phyloP scores from a whole-genome alignment of 2,888 invertebrate species.

The Mesochorus sp. region DNA sequence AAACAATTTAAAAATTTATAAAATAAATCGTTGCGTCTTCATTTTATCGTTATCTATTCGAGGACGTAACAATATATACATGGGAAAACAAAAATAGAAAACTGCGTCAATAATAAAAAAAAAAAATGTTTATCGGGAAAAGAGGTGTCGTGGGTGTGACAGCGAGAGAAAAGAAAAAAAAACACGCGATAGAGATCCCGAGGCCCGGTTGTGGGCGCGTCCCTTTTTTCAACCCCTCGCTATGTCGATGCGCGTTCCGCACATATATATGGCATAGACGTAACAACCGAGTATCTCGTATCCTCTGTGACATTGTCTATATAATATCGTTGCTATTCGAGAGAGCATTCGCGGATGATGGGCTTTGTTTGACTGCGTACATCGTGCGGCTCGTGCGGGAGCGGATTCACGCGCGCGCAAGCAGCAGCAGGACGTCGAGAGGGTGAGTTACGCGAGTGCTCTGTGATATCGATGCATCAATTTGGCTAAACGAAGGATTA shows the following conservation, averaged over 20 bases:
- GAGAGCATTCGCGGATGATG: slow-evolving; percentile 12
- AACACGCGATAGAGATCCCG: slow-evolving; percentile 19
- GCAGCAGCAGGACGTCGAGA: slow-evolving; percentile 72
- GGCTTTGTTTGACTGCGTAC: slow-evolving; percentile 27
- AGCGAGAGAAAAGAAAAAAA: slow-evolving; percentile 44
- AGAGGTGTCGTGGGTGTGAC: slow-evolving; percentile 15
- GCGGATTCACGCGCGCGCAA: too few species aligned
- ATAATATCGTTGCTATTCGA: slow-evolving; percentile 52
- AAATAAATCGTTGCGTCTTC: too few species aligned
- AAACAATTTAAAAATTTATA: too few species aligned
- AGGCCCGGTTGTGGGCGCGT: slow-evolving; percentile 28
- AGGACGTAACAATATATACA: too few species aligned
- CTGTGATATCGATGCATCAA: slow-evolving; percentile 82
- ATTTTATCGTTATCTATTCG: too few species aligned
- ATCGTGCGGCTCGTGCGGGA: slow-evolving; percentile 31
- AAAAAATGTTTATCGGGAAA: too few species aligned
- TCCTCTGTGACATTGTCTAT: slow-evolving; percentile 49
- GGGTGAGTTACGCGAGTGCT: slow-evolving; percentile 81
- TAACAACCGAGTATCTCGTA: slow-evolving; percentile 40
- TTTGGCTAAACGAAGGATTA: slow-evolving; percentile 83
- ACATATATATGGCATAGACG: slow-evolving; percentile 34
- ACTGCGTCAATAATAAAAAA: background rate
- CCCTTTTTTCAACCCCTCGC: slow-evolving; percentile 48
- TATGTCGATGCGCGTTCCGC: slow-evolving; percentile 39
- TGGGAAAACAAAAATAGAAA: background rate